Base-by-base conservation (phyloP, 92 coral and sea anemone genomes). In the Siderastrea siderea region DNA sequence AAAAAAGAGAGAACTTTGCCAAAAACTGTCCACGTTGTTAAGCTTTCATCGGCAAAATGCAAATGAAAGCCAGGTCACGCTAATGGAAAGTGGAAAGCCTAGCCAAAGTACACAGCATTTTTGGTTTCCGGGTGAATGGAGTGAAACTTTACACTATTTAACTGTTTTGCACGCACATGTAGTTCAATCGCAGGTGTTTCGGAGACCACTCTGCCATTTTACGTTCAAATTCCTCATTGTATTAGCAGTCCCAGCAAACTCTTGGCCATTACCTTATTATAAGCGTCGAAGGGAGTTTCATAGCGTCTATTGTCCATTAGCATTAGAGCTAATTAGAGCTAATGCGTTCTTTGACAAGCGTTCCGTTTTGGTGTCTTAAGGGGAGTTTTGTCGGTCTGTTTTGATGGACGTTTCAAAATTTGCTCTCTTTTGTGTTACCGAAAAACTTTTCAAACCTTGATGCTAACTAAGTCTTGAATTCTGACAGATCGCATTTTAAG, bases 261-360 rank as follows among this genome's bases (percentile, higher is more conserved):
- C 65, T 53, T 43, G 19, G 45, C 66, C 68, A 77, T 81, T 81
- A 53, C 52, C 19, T 66, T 65, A 50, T 51, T 67, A 26, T 5
- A 7, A 80, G 75, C 57, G 64, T 46, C 65, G 38, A 68, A 66
- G 75, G 50, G 38, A 45, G 75, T 47, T 71, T 51, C 16, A 9
- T 74, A 47, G 62, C 78, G 63, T 47, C 86, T 55, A 58, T 82
- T 82, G 86, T 82, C 47, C 17, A n/a, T 1, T 0, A 57, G 78
- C 77, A 82, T 82, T 82, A 82, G 76, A n/a, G 68, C 44, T 69
- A 82, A 57, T 82, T 82, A 82, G 76, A n/a, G 68, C 44, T 69
- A 82, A 57, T 82, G 77, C 64, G n/a, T 7, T 38, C n/a, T 6
- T 70, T 70, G 86, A 82, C 86, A 82, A 81, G 54, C 68, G 9